phyloP scores from a whole-genome alignment of 1,140 invertebrate species.

The Eupristina koningsbergeri region DNA sequence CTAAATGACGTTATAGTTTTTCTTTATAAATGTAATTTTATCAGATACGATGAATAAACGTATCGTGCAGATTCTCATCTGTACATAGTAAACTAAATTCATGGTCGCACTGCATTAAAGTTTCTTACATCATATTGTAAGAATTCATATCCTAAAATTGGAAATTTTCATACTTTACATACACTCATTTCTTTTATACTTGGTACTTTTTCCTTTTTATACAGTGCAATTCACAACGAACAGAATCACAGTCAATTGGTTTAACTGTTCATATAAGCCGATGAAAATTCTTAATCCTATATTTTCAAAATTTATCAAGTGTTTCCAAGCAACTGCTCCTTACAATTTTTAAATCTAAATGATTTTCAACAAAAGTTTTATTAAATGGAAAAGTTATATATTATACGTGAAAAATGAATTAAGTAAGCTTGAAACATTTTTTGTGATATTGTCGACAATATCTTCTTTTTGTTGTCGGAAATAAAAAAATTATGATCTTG shows the following conservation, averaged over 20 bases:
- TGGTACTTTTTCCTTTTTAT: background rate
- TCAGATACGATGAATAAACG: background rate
- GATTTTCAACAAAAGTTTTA: background rate
- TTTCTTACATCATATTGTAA: background rate
- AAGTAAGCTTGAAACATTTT: background rate
- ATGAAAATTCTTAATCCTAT: background rate
- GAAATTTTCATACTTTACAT: constrained; percentile 8
- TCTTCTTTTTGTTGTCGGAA: background rate
- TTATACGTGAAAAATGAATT: background rate
- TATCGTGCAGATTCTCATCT: background rate
- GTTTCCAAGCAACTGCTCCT: too few species aligned
- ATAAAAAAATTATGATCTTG: constrained; percentile 1
- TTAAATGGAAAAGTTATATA: background rate
- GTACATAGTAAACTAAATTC: background rate
- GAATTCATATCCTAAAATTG: background rate
- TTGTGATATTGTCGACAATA: background rate
- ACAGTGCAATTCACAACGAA: background rate
- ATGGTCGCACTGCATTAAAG: constrained; percentile 15
- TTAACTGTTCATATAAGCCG: background rate
- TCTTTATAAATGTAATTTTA: background rate
- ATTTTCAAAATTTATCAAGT: background rate
- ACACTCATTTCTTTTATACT: background rate
- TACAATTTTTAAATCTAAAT: background rate
- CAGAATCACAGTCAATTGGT: background rate
- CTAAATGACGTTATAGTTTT: background rate